Evolutionary conservation across 2,113 vertebrate genomes (phyloP).

Genomic region (Cyprinodon variegatus): DNA sequence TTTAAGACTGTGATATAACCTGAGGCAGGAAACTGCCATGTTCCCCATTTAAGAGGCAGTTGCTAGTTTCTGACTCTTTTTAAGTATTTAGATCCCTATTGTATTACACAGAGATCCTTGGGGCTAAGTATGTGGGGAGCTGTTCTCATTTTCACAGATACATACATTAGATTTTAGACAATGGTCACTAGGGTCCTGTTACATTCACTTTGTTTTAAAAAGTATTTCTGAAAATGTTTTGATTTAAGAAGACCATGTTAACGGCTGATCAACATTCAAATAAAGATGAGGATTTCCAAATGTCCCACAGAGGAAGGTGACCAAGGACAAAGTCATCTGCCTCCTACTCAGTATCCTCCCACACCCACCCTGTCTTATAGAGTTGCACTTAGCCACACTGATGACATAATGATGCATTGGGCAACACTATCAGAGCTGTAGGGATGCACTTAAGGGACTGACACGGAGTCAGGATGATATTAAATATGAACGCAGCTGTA

Average conservation of each 20-base stretch:
- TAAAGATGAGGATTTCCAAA: background rate
- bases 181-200: background rate
- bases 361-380: background rate
- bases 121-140: background rate
- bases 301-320: slow-evolving; percentile 3
- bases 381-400: slow-evolving; percentile 33
- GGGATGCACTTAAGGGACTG: slow-evolving; percentile 67
- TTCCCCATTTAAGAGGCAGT: background rate
- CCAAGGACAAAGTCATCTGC: slow-evolving; percentile 13
- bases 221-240: background rate
- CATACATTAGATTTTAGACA: background rate
- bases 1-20: background rate
- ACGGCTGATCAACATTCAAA: background rate
- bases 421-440: slow-evolving; percentile 33
- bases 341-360: background rate
- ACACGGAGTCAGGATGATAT: slow-evolving; percentile 53
- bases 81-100: background rate
- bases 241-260: background rate
- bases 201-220: background rate
- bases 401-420: slow-evolving; percentile 60
- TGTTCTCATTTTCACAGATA: background rate
- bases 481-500: slow-evolving; percentile 63
- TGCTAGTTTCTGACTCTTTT: background rate
- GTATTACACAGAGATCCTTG: background rate
- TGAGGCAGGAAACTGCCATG: background rate